Evolutionary conservation across 2,888 invertebrate species (phyloP).

Genomic region (Ganaspis brasiliensis): DNA sequence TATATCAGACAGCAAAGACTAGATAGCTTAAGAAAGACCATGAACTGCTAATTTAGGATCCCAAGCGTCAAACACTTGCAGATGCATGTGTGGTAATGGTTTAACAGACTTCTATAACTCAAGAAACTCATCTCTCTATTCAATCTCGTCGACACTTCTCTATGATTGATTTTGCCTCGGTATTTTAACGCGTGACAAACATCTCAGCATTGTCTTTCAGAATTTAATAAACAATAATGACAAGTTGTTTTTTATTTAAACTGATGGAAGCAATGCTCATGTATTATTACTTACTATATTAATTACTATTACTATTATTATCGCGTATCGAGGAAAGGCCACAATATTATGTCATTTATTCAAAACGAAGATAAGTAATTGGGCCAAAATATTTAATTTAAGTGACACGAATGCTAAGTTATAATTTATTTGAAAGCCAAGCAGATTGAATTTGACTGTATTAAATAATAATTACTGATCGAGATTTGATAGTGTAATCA

Average conservation of each 20-base stretch:
- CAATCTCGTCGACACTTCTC: neutral
- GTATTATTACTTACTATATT: no score
- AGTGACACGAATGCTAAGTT: no score
- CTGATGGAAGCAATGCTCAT: no score
- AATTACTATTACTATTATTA: no score
- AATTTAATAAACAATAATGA: neutral
- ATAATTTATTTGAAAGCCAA: no score
- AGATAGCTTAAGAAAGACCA: slow-evolving; percentile 23
- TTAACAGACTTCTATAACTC: slow-evolving; percentile 31
- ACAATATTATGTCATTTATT: no score
- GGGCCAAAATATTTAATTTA: no score
- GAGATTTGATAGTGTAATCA: neutral
- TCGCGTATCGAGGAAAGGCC: no score
- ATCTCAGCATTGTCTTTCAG: neutral
- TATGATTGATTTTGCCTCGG: slow-evolving; percentile 21
- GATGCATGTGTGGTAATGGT: slow-evolving; percentile 12
- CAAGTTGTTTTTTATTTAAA: neutral
- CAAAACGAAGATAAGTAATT: no score
- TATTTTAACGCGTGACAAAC: neutral
- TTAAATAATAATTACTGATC: neutral
- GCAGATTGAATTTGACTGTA: neutral
- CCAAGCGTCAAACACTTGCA: slow-evolving; percentile 39
- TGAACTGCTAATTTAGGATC: slow-evolving; percentile 40
- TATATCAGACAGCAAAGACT: slow-evolving; percentile 14
- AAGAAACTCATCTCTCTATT: slow-evolving; percentile 2